phyloP scores from a whole-genome alignment of 2,113 vertebrate species.

The Platysternon megacephalum region DNA sequence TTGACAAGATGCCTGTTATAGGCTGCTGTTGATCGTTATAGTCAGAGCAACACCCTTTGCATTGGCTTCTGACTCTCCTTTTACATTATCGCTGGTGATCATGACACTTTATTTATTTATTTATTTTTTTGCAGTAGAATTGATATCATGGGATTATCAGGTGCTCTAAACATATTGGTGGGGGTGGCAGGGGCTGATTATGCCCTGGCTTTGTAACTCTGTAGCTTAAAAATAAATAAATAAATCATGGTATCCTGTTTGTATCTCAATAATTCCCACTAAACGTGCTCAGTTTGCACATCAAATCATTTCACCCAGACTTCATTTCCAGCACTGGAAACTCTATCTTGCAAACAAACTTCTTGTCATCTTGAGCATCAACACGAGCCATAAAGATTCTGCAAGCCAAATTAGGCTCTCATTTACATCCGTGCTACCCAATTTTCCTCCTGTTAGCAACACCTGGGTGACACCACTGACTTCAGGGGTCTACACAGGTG shows the following conservation, averaged over 20 bases:
- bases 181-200: neutral
- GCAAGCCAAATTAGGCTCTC: neutral
- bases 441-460: neutral
- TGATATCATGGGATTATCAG: neutral
- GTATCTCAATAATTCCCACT: neutral
- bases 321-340: neutral
- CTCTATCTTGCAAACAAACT: neutral
- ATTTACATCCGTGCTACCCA: neutral
- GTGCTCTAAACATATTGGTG: neutral
- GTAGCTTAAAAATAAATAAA: neutral
- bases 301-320: neutral
- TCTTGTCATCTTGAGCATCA: neutral
- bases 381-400: neutral
- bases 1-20: neutral
- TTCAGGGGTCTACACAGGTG: neutral
- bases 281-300: neutral
- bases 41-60: too few relatives aligned
- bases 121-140: neutral
- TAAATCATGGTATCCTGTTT: neutral
- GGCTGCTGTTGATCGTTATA: neutral
- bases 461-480: neutral
- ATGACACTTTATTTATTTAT: neutral
- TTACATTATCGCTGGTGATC: neutral
- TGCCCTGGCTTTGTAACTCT: rapidly evolving
- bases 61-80: neutral